These are phyloP conservation scores for Ardeotis arabs DNA, from an alignment of 2,113 vertebrate species.

Conservation along the genomic window DNA sequence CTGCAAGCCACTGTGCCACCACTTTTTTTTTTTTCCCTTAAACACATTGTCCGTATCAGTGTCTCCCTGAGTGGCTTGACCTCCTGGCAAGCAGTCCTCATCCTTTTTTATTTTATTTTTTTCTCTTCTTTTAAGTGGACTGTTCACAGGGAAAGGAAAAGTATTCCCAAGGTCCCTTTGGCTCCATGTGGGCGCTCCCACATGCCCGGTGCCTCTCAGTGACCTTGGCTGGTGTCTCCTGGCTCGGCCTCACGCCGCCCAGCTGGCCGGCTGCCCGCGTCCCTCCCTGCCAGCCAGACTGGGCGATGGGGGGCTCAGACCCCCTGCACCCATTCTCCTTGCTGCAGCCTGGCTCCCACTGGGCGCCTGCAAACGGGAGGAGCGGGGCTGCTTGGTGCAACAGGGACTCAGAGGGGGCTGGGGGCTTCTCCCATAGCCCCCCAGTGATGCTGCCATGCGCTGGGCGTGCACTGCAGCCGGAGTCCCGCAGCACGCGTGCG, in stretches of 20 bases:
- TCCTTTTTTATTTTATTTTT: background rate
- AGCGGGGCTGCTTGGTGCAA: accelerated
- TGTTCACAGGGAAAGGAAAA: background rate
- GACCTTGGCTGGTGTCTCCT: background rate
- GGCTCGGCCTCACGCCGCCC: accelerated
- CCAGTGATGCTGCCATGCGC: background rate
- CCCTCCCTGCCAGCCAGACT: background rate
- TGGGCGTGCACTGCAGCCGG: accelerated
- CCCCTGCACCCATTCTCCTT: accelerated
- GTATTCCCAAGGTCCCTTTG: slow-evolving; percentile 10
- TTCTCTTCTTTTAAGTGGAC: background rate
- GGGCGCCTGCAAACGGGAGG: background rate
- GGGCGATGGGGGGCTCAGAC: accelerated
- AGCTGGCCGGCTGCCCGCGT: accelerated
- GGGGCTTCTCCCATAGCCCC: background rate
- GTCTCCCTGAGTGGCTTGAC: background rate
- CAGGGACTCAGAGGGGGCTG: accelerated
- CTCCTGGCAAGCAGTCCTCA: background rate
- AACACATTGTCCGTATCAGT: accelerated
- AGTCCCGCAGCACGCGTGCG: accelerated
- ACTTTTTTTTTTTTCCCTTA: background rate
- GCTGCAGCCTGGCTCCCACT: accelerated
- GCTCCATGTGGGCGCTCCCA: background rate
- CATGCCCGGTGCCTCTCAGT: background rate
- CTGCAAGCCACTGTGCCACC: background rate